A percentile compares a stretch with the other conserved stretches of the same genome.
Conservation (phyloP, 2,797 vertebrate genomes). For the Acanthurus tractus region DNA sequence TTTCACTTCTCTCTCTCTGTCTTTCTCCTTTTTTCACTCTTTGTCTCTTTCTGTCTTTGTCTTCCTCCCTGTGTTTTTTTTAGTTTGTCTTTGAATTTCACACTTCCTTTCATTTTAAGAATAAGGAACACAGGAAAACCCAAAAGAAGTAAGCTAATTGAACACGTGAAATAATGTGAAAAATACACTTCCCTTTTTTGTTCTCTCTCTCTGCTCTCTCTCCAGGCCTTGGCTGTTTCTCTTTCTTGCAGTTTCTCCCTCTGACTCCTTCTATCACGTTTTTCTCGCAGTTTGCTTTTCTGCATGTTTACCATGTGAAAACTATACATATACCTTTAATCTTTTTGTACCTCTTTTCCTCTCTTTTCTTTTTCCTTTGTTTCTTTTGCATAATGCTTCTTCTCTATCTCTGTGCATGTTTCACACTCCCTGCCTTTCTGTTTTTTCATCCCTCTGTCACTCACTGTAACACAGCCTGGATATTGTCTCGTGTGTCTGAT, state of each 20-base stretch:
- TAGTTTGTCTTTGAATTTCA: slow-evolving; percentile 13
- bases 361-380: not conserved
- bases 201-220: not conserved
- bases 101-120: not conserved
- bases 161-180: not conserved
- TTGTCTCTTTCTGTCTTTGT: slow-evolving; percentile 8
- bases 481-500: slow-evolving; percentile 42
- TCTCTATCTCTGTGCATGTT: not conserved
- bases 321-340: too few relatives aligned
- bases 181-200: not conserved
- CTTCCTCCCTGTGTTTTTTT: not conserved
- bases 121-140: not conserved
- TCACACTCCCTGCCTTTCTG: not conserved
- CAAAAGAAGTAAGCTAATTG: not conserved
- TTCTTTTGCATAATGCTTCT: not conserved
- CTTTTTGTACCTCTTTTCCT: not conserved
- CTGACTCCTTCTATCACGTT: not conserved
- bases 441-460: slow-evolving; percentile 18
- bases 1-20: slow-evolving; percentile 58
- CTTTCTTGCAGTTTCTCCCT: too few relatives aligned
- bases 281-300: not conserved
- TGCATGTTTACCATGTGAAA: not conserved
- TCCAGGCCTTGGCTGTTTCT: too few relatives aligned
- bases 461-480: slow-evolving; percentile 45
- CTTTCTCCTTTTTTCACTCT: slow-evolving; percentile 17